phyloP scores from a whole-genome alignment of 2,113 vertebrate species.

The Marcusenius ussheri region DNA sequence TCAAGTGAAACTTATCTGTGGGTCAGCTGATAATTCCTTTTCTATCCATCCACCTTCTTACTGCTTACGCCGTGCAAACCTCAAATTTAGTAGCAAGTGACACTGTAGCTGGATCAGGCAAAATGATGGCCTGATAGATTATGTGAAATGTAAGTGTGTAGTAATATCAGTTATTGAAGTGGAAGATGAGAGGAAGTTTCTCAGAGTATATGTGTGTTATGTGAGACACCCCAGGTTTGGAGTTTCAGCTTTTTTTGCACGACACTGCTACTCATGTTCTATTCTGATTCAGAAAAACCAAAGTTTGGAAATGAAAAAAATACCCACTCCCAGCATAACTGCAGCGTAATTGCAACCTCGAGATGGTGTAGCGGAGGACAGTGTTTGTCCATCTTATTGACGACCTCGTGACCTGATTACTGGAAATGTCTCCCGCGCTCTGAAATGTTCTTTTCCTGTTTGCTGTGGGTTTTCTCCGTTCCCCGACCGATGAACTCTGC shows the following conservation, averaged over 20 bases:
- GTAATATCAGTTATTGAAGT: constrained; percentile 8
- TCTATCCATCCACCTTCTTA: background rate
- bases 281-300: constrained; percentile 41
- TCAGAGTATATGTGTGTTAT: constrained; percentile 28
- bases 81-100: background rate
- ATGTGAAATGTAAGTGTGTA: background rate
- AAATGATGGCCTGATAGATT: background rate
- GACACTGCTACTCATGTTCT: constrained; percentile 26
- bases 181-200: constrained; percentile 3
- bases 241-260: constrained; percentile 24
- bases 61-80: background rate
- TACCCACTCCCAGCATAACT: constrained; percentile 41
- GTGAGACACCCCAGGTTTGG: background rate
- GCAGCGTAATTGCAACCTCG: constrained; percentile 31
- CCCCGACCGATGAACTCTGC: background rate
- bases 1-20: background rate
- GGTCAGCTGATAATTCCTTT: background rate
- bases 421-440: constrained; percentile 28
- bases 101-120: background rate
- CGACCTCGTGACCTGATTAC: constrained; percentile 30
- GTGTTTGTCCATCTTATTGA: constrained; percentile 28
- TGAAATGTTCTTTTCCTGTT: constrained; percentile 14
- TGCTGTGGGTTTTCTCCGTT: constrained; percentile 6
- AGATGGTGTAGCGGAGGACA: constrained; percentile 29
- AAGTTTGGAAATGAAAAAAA: constrained; percentile 25